Percentiles rank a stretch among this genome's conserved stretches.
Evolutionary conservation across 64 coral and sea anemone genomes (phyloP).

Genomic region (Pachyseris speciosa): DNA sequence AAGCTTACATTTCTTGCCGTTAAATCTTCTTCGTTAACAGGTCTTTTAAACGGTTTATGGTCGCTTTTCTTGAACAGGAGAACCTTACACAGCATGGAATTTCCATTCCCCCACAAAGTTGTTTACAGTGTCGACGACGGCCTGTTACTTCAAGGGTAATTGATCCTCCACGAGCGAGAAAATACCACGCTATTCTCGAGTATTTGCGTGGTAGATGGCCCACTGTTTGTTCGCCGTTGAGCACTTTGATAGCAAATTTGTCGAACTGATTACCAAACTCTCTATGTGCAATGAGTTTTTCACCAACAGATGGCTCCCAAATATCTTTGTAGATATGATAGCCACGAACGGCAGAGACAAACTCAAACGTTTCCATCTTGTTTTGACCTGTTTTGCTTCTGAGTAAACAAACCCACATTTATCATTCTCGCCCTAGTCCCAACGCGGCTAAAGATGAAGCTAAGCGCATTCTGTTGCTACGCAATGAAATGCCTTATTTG

Average conservation of each 20-base stretch:
- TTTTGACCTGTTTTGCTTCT: constrained; percentile 15
- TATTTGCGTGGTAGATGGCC: not conserved
- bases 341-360: constrained; percentile 4
- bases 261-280: constrained; percentile 26
- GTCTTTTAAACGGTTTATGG: no score
- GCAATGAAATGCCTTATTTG: constrained; percentile 13
- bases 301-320: constrained; percentile 2
- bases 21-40: no score
- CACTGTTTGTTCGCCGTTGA: constrained; percentile 13
- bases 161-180: constrained; percentile 17
- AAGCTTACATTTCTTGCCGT: no score
- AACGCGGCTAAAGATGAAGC: not conserved
- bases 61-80: no score
- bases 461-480: constrained; percentile 14
- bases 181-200: constrained; percentile 38
- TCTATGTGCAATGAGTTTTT: not conserved
- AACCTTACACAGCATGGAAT: no score
- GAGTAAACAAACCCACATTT: constrained; percentile 13
- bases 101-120: no score
- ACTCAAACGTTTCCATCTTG: constrained; percentile 1
- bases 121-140: not conserved
- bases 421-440: not conserved
- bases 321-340: constrained; percentile 14
- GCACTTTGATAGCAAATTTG: constrained; percentile 21
- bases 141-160: not conserved